These are phyloP conservation scores for Takifugu flavidus DNA, from an alignment of 2,113 vertebrate genomes.

Conservation along the genomic window DNA sequence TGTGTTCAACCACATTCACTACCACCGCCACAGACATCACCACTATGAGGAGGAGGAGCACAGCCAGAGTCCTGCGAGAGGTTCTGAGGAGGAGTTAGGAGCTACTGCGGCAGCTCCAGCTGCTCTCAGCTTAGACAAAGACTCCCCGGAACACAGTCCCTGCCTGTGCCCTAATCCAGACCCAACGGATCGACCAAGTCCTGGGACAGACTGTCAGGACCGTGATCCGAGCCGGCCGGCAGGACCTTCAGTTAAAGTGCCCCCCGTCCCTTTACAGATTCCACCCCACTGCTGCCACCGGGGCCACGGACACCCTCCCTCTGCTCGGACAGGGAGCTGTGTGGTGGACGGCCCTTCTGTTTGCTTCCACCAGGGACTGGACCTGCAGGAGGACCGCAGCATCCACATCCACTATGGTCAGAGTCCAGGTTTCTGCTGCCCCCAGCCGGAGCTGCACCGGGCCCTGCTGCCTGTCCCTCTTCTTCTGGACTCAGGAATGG, in stretches of 20 bases:
- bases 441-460: slow-evolving; percentile 75
- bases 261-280: slow-evolving; percentile 53
- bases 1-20: slow-evolving; percentile 89
- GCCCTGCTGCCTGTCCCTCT: slow-evolving; percentile 78
- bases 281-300: slow-evolving; percentile 72
- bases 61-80: slow-evolving; percentile 62
- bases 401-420: slow-evolving; percentile 73
- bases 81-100: slow-evolving; percentile 72
- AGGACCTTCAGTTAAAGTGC: slow-evolving; percentile 47
- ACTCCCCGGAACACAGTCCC: slow-evolving; percentile 62
- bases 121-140: slow-evolving; percentile 57
- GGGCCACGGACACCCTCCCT: slow-evolving; percentile 71
- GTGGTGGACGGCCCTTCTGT: slow-evolving; percentile 70
- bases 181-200: slow-evolving; percentile 52
- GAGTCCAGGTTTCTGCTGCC: slow-evolving; percentile 73
- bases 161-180: slow-evolving; percentile 70
- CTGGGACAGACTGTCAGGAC: slow-evolving; percentile 60
- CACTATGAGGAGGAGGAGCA: slow-evolving; percentile 83
- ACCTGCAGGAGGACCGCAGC: slow-evolving; percentile 73
- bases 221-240: slow-evolving; percentile 34
- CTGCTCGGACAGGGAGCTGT: slow-evolving; percentile 74
- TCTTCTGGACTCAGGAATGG: slow-evolving; percentile 76
- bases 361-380: slow-evolving; percentile 77
- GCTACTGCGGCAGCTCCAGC: slow-evolving; percentile 35
- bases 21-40: slow-evolving; percentile 93